phyloP scores from a whole-genome alignment of 2,888 invertebrate genomes.

The Mimumesa dahlbomi region DNA sequence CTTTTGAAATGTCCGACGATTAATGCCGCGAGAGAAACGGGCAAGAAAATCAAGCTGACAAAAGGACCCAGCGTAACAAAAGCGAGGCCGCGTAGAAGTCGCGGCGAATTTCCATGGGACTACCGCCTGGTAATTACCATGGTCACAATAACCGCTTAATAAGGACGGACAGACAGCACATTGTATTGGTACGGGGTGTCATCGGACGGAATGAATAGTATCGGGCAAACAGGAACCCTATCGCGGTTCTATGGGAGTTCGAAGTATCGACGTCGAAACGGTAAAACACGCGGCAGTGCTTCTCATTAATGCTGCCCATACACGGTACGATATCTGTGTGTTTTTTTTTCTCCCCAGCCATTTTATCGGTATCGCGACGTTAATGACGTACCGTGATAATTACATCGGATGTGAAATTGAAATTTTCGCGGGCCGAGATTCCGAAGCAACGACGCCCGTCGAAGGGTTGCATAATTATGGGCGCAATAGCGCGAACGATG shows the following conservation, averaged over 20 bases:
- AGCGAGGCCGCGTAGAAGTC: background rate
- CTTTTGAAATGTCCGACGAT: background rate
- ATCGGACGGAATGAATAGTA: background rate
- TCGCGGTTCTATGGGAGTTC: background rate
- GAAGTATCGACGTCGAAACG: background rate
- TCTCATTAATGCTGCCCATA: background rate
- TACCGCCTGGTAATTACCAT: constrained; percentile 1
- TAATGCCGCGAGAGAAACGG: background rate
- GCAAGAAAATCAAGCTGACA: background rate
- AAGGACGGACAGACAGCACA: background rate
- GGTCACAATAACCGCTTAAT: constrained; percentile 7
- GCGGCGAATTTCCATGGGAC: constrained; percentile 2
- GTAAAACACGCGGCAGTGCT: background rate
- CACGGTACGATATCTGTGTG: too few relatives aligned
- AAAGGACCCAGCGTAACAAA: background rate
- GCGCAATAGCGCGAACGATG: background rate
- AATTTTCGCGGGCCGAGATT: too few relatives aligned
- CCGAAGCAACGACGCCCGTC: background rate
- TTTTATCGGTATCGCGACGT: too few relatives aligned
- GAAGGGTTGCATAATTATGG: background rate
- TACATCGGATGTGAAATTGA: too few relatives aligned
- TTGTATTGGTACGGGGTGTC: background rate
- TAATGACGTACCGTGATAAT: too few relatives aligned
- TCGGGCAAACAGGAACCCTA: background rate
- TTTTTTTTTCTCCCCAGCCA: too few relatives aligned